Base-by-base conservation (phyloP, 1,140 invertebrate species). In the Yoshiicerus persimilis region DNA sequence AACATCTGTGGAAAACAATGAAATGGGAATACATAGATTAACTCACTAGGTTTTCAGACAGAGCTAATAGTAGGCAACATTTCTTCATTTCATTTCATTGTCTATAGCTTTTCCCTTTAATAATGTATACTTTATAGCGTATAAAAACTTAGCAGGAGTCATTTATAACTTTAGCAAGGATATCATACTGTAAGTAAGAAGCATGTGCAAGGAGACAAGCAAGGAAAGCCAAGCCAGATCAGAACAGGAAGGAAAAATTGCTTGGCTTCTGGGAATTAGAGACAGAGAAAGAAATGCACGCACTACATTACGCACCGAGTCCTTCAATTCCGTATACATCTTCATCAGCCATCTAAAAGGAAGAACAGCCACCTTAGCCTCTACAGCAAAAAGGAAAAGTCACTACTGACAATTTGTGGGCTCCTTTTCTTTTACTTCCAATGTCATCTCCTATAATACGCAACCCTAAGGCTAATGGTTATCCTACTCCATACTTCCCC, bases 11-110 rank as follows among this genome's bases (percentile, higher is more conserved):
- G 34, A 34, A 80, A 80, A 70, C 30, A 70, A 70, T 70, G 75
- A 80, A 80, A 80, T 80, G 75, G 75, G 75, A 38, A 80, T 80
- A 56, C 47, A 56, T 56, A 80, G 75, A 80, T 80, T 80, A 80
- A 80, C 75, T 36, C 13, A 47, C 34, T n/a, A 9, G 20, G 16
- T 80, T 32, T 36, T 36, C n/a, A 80, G 32, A 80, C 20, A 36
- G 32, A 36, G 13, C 66, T 70, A 70, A 70, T 70, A 70, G 66
- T n/a, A 38, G n/a, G 75, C 75, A 36, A 80, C 75, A 80, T 80
- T 80, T 80, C 75, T 80, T 80, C 32, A 80, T 36, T 80, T 80
- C 75, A 38, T 70, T 70, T 30, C 66, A 70, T 27, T 70, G 25
- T 27, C 27, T 27, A 66, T 30, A 27, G 23, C 25, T 6, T 56